Evolutionary conservation across 2,113 vertebrate genomes (phyloP), one percentile per base, ranked within the genome.

Genomic region (Amphilophus citrinellus): DNA sequence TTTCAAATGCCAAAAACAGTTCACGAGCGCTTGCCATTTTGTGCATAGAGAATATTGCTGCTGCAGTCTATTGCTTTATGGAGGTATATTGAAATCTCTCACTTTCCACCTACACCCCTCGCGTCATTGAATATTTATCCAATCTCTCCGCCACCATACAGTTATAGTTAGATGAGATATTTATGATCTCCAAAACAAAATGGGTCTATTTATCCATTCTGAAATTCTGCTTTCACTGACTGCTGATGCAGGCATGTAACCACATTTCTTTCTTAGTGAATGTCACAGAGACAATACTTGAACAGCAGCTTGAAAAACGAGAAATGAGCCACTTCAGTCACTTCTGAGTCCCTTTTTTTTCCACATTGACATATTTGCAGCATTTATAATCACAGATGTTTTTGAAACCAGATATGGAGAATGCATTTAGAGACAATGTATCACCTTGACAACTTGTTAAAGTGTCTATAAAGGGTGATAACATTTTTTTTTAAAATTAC

Each of bases 51-150:
- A 88, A 93, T 84, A 84, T 87, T 86, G 71, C 88, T 82, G 80
- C 84, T 71, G 85, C 81, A 68, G 27, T 84, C 73, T 86, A 83
- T 81, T 88, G 87, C 83, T 86, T 86, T 89, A 91, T 80, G 50
- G 65, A 79, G 87, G 82, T 81, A 79, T 87, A 84, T 84, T 90
- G 88, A 89, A 87, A 87, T 91, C 61, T 77, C 73, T 92, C 89
- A 50, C 86, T 90, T 89, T 87, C 86, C 83, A 79, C 80, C 77
- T 87, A 77, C 76, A 90, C 71, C 78, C 62, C 56, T 73, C 35
- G 15, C 84, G 10, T 42, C n/a, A 53, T 63, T 92, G 83, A 91
- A 93, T 91, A 88, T 94, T 89, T 91, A 93, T 90, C 79, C 88
- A 82, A 89, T 91, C 85, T 89, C 85, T 83, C 79, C 61, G 20